phyloP scores from a whole-genome alignment of 1,140 invertebrate species.

The Rhynchophorus ferrugineus region DNA sequence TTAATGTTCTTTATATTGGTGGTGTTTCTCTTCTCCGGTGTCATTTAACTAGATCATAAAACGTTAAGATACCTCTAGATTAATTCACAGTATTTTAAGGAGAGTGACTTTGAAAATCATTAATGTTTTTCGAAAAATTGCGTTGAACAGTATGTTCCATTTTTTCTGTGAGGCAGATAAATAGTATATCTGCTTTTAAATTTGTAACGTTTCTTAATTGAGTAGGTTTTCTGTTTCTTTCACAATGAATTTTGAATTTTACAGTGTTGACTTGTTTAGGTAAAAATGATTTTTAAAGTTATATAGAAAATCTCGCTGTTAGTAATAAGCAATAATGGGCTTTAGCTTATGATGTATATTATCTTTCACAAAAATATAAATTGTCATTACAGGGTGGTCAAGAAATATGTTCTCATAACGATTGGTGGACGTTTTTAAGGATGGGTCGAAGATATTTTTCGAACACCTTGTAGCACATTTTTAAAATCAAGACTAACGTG shows the following conservation, averaged over 20 bases:
- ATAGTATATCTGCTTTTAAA: too few species aligned
- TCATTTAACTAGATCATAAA: neutral
- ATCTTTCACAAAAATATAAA: slow-evolving; percentile 1
- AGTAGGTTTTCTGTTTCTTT: too few species aligned
- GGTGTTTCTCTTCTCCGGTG: neutral
- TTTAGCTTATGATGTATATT: slow-evolving; percentile 9
- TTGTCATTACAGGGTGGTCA: neutral
- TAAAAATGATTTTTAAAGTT: slow-evolving; percentile 8
- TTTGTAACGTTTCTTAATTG: too few species aligned
- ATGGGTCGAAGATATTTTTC: neutral
- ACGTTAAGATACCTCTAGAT: neutral
- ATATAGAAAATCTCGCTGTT: neutral
- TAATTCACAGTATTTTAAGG: neutral
- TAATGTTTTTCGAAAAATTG: too few species aligned
- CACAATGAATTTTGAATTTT: neutral
- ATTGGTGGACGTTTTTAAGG: too few species aligned
- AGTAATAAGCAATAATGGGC: slow-evolving; percentile 10
- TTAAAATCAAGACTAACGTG: slow-evolving; percentile 3
- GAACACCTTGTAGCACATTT: neutral
- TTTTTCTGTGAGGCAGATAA: too few species aligned
- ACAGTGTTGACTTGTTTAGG: neutral
- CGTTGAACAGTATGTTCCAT: too few species aligned
- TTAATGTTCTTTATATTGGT: neutral
- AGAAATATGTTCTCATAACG: neutral
- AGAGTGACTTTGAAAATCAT: neutral